Base-by-base conservation (phyloP, 2,888 invertebrate genomes). In the Drosophila parthenogenetica region DNA sequence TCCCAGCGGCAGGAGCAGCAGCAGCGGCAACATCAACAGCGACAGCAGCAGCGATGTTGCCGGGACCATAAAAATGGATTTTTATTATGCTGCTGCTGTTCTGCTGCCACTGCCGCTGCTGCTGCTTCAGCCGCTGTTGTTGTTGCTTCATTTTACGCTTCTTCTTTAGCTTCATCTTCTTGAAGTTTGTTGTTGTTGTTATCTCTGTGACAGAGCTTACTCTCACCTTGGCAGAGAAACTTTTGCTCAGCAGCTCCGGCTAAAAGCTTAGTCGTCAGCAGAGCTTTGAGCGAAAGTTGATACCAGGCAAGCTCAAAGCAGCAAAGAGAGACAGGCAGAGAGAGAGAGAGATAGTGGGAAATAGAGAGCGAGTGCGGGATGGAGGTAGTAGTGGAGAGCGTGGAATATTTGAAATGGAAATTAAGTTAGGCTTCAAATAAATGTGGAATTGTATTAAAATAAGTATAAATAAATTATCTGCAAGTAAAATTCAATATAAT, bases 21-120 rank as follows among this genome's bases (percentile, higher is more conserved):
- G 66, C 29, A 49, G 65, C 43, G 48, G 50, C 43, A 48, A 17
- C 71, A 54, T 70, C 49, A 35, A 35, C 71, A 29, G 64, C 66
- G 13, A 13, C 73, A 25, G 50, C 48, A 53, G 19, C 69, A 51
- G 78, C 73, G 70, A 51, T 55, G 73, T 77, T 73, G 81, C 78
- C 74, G 78, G 83, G 88, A 81, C 81, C 70, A 79, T 87, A 84
- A 88, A 87, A 87, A 88, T 87, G 88, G 78, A 88, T 87, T 88
- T 87, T 86, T 87, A 88, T 88, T 73, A 75, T 80, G 72, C 74
- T 70, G 76, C 75, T 75, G 64, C 62, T 49, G 72, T 48, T 62
- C 29, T 49, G 55, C 25, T 49, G 64, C 50, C 50, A 35, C 49
- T 57, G 61, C 48, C 55, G 48, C 25, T 49, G 65, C 51, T 54